Percentiles rank a stretch among this genome's conserved stretches.
These are phyloP conservation scores for Platyura marginata DNA, from an alignment of 1,140 invertebrate genomes.

Conservation along the genomic window DNA sequence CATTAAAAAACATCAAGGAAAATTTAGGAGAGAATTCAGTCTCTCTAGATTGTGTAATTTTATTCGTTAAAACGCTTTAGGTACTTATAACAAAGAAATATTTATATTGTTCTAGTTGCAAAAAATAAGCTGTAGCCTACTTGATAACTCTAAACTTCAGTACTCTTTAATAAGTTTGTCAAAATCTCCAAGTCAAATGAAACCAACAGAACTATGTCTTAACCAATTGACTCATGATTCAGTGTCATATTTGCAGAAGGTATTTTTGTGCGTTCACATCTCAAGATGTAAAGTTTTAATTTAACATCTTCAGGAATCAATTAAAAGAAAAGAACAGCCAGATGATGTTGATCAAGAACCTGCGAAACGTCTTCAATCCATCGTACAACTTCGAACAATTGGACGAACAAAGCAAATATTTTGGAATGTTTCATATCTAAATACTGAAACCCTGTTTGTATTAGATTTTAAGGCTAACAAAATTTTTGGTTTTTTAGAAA, in stretches of 20 bases:
- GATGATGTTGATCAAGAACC: conserved; percentile 3
- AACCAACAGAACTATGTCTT: too few species aligned
- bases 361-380: conserved; percentile 2
- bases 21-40: conserved; percentile 19
- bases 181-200: too few species aligned
- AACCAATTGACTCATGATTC: too few species aligned
- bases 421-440: conserved; percentile 21
- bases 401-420: conserved; percentile 19
- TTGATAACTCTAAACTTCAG: conserved; percentile 21
- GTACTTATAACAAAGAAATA: too few species aligned
- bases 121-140: conserved; percentile 20
- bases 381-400: conserved; percentile 4
- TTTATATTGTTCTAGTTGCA: conserved; percentile 9
- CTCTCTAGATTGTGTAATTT: conserved; percentile 13
- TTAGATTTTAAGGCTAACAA: conserved; percentile 21
- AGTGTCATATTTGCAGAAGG: too few species aligned
- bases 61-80: neutral
- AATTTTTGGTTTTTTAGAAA: conserved; percentile 18
- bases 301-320: neutral
- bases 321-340: conserved; percentile 4
- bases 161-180: too few species aligned
- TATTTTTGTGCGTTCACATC: neutral
- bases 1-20: conserved; percentile 21
- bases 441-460: conserved; percentile 19
- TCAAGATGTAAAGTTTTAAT: neutral